Percentiles rank a stretch among this genome's conserved stretches.
Evolutionary conservation across 2,113 vertebrate genomes (phyloP).

Genomic region (Columbina picui): DNA sequence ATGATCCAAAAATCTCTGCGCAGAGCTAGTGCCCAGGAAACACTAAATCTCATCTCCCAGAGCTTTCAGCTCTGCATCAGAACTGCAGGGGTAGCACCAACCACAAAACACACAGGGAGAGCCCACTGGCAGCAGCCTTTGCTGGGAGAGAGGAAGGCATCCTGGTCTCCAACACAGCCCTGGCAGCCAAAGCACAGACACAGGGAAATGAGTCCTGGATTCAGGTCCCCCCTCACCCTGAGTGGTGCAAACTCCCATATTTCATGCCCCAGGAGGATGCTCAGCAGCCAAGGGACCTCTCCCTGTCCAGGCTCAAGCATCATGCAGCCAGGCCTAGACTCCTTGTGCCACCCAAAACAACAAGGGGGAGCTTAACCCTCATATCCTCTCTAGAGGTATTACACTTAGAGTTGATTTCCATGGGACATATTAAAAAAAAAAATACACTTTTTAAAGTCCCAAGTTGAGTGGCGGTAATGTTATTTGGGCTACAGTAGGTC

Average conservation of each 20-base stretch:
- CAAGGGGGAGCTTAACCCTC: background rate
- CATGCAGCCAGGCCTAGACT: background rate
- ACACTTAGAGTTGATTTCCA: background rate
- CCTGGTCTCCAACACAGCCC: background rate
- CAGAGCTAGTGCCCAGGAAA: background rate
- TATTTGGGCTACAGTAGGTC: background rate
- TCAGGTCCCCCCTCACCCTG: background rate
- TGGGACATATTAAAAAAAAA: background rate
- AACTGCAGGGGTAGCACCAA: background rate
- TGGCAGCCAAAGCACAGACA: background rate
- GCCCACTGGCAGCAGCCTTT: fast-evolving
- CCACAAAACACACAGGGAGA: background rate
- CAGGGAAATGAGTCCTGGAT: background rate
- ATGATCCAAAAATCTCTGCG: background rate
- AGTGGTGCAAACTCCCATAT: background rate
- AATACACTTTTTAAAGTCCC: background rate
- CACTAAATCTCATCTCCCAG: background rate
- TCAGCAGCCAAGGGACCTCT: background rate
- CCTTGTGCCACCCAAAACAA: background rate
- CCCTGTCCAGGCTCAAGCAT: background rate
- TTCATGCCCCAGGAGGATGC: background rate
- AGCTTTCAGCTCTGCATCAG: background rate
- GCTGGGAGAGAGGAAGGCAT: background rate
- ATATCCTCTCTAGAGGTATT: background rate
- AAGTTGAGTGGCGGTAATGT: background rate